Evolutionary conservation across 2,797 vertebrate genomes (phyloP), one percentile per base, ranked within the genome.

Genomic region (Coranthus polyacanthus): DNA sequence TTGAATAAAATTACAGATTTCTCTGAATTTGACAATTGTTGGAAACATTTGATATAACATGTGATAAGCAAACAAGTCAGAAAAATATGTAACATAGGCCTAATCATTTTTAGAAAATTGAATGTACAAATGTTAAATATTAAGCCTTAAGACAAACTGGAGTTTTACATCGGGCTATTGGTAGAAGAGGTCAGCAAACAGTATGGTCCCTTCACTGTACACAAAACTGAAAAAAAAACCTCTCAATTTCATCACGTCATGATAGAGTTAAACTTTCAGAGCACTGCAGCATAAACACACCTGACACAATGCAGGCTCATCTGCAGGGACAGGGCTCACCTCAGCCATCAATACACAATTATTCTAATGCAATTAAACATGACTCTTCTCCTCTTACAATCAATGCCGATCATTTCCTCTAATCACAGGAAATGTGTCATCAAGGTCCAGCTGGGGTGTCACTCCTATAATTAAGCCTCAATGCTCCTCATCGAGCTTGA

Each of bases 361-460:
- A 90, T 87, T 88, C 74, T 80, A 85, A 88, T 85, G 81, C 86
- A 91, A 90, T 91, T 90, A 87, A 86, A 90, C 88, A 83, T 70
- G 75, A 77, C 83, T 84, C 70, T 68, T 72, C 72, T 63, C 55
- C 64, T 68, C 75, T 66, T 51, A n/a, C 34, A 60, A 77, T 92
- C 88, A 21, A 90, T 90, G 81, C 51, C 1, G 47, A 85, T 91
- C 76, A 84, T 87, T 89, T 87, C 77, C 78, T 81, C 52, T 84
- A 89, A 90, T 86, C 79, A 87, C 75, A 89, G 85, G 86, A 91
- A 90, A 73, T 22, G 55, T 89, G 83, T 87, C 77, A 82, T 80
- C 50, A 13, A 45, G 76, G 83, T 83, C 81, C 66, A 62, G 75
- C 54, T 44, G 81, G 81, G 73, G 78, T 72, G 84, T 75, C 78